These are phyloP conservation scores for Gymnothorax reevesii DNA, from an alignment of 2,797 vertebrate species.

Conservation along the genomic window DNA sequence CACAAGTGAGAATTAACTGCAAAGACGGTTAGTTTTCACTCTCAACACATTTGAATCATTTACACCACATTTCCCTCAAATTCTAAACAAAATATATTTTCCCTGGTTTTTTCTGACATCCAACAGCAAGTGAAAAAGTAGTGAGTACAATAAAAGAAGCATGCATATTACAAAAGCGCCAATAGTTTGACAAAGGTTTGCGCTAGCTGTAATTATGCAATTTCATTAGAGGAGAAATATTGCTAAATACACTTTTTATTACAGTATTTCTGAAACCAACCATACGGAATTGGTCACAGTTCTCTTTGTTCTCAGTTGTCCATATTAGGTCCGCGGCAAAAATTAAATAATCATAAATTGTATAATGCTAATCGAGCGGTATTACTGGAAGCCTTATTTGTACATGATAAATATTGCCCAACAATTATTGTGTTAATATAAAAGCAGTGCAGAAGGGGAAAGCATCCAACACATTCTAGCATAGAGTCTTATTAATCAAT, in stretches of 20 bases:
- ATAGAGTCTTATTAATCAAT: background rate
- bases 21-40: background rate
- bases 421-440: background rate
- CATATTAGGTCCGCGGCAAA: background rate
- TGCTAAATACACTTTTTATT: background rate
- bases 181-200: background rate
- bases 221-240: background rate
- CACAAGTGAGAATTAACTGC: background rate
- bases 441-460: background rate
- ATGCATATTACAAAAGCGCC: background rate
- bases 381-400: background rate
- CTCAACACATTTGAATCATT: background rate
- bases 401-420: background rate
- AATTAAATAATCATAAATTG: background rate
- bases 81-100: background rate
- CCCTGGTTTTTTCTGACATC: background rate
- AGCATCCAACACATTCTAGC: background rate
- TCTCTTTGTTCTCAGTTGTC: background rate
- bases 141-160: background rate
- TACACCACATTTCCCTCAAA: background rate
- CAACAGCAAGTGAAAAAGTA: background rate
- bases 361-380: background rate
- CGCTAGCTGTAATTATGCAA: background rate
- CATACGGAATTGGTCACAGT: background rate
- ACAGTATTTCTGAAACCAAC: background rate